Percentiles rank a stretch among this genome's conserved stretches.
phyloP scores from a whole-genome alignment of 2,113 vertebrate genomes.

The Syngnathus scovelli region DNA sequence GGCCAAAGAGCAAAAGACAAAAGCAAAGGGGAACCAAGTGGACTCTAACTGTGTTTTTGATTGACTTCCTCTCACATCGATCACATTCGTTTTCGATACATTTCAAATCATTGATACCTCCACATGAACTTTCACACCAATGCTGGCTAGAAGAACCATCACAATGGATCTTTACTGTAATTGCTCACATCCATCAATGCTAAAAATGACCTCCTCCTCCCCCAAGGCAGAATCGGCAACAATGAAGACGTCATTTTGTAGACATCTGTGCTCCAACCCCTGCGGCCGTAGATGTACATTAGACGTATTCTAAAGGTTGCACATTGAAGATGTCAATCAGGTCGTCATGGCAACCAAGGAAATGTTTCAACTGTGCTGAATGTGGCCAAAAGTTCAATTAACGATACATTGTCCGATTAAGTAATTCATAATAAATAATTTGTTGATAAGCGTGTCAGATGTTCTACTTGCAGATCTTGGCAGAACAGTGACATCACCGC shows the following conservation, averaged over 20 bases:
- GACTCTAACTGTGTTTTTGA: conserved; percentile 15
- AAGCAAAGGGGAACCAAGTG: conserved; percentile 15
- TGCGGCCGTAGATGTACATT: neutral
- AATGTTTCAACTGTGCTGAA: neutral
- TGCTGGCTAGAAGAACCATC: conserved; percentile 6
- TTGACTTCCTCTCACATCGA: conserved; percentile 9
- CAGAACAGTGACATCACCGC: conserved; percentile 5
- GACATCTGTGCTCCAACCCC: neutral
- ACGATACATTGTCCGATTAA: too few relatives aligned
- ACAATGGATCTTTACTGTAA: conserved; percentile 20
- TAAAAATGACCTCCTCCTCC: conserved; percentile 9
- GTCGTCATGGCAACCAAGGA: neutral
- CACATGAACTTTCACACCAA: conserved; percentile 13
- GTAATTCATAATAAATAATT: neutral
- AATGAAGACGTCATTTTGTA: neutral
- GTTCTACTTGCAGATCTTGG: neutral
- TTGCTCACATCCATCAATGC: conserved; percentile 18
- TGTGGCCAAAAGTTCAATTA: too few relatives aligned
- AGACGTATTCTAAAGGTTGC: neutral
- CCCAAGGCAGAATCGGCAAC: neutral
- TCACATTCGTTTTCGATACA: neutral
- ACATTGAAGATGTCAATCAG: neutral
- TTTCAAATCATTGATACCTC: too few relatives aligned
- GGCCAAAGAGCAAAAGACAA: conserved; percentile 35
- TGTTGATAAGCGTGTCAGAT: neutral